Base-by-base conservation (phyloP, 2,888 invertebrate genomes). In the Phalangium opilio region DNA sequence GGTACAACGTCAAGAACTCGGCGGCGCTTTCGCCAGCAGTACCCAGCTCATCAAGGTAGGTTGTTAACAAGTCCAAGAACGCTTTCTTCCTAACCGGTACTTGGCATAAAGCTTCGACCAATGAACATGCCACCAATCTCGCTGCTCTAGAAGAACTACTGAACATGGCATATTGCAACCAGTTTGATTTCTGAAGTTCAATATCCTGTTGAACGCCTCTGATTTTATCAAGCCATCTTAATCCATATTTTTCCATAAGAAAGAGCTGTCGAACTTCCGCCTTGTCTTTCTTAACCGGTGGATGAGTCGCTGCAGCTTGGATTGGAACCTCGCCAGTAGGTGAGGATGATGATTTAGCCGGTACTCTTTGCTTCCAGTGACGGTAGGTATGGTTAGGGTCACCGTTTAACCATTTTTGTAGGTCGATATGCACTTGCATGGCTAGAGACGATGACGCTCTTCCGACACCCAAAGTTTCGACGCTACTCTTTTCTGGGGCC, bases 111-210 rank as follows among this genome's bases (percentile, higher is more conserved):
- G 36, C 21, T 34, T 27, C 27, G 4, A 27, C 27, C 27, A 27
- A 27, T 7, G 27, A 27, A 60, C 90, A 90, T 10, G 87, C 84
- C 33, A 89, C 79, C 66, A 86, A 83, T 19, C 93, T 75, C 0
- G 89, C 86, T 53, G 86, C 76, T 44, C 86, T 75, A 0, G 90
- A 91, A 63, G 86, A 85, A 0, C 85, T 79, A 68, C 89, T 89
- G 67, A 93, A 93, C 59, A 93, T 73, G 7, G 91, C 82, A n/a
- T 83, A 81, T 56, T 85, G 81, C 50, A 93, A 70, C 93, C 93
- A 93, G 0, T 81, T 78, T 36, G 78, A 76, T 57, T 79, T 15
- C 77, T 40, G 76, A 12, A 49, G 36, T 12, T 48, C 34, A 39
- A 48, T 44, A 17, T 45, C 10, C 14, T 48, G 36, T 38, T 44